Conservation (phyloP, 2,888 invertebrate species). For the Mythimna albipuncta region DNA sequence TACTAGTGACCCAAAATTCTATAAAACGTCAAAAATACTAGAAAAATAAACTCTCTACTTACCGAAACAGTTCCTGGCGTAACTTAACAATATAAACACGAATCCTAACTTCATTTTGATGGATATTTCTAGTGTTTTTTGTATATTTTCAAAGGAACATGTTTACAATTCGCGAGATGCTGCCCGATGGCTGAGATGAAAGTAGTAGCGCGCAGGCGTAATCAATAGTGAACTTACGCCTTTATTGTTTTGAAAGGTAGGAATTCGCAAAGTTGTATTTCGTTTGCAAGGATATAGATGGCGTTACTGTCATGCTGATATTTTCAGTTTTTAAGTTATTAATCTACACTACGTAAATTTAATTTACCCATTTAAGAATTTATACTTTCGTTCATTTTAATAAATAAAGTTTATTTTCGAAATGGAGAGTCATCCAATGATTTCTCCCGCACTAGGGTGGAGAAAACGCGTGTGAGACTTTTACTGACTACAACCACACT, state of each 20-base stretch:
- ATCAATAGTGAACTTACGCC: constrained; percentile 78
- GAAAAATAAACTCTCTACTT: constrained; percentile 63
- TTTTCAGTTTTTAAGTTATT: neutral
- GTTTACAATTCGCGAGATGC: constrained; percentile 70
- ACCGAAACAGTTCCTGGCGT: constrained; percentile 76
- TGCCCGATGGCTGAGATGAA: constrained; percentile 62
- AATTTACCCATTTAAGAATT: no score
- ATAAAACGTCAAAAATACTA: neutral
- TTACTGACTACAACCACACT: no score
- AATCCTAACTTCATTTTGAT: constrained; percentile 76
- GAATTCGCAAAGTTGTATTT: constrained; percentile 52
- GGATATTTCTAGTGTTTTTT: constrained; percentile 57
- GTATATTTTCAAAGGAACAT: constrained; percentile 67
- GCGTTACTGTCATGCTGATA: constrained; percentile 33
- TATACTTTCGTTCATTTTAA: no score
- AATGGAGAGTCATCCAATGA: no score
- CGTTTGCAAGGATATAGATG: constrained; percentile 55
- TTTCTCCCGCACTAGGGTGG: no score
- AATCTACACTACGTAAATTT: no score
- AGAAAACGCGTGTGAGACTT: no score
- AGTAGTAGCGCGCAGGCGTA: constrained; percentile 79
- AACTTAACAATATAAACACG: constrained; percentile 74
- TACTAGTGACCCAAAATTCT: neutral
- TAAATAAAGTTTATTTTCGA: no score
- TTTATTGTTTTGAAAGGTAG: constrained; percentile 17